Conservation (phyloP, 1,140 invertebrate genomes). For the Zaprionus gabonicus region DNA sequence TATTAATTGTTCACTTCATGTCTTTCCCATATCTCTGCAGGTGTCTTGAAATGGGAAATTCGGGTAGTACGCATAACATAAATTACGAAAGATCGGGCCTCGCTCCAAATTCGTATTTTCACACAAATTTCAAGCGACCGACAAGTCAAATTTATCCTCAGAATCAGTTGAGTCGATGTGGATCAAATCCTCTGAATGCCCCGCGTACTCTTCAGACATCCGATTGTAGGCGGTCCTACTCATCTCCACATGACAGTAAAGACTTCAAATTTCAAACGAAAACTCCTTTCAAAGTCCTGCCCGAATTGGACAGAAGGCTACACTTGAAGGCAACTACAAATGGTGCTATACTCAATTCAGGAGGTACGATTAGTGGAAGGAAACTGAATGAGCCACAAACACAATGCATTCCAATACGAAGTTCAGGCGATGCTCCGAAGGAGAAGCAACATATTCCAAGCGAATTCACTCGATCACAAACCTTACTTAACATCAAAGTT, state of each 20-base stretch:
- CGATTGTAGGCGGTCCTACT: constrained; percentile 45
- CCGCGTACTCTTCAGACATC: constrained; percentile 16
- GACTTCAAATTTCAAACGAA: constrained; percentile 17
- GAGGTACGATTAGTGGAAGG: constrained; percentile 90
- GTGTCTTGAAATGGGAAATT: constrained; percentile 48
- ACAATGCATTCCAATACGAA: constrained; percentile 4
- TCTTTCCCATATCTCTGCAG: constrained; percentile 12
- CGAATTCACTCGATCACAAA: constrained; percentile 56
- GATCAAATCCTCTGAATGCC: constrained; percentile 22
- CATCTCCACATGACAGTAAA: constrained; percentile 24
- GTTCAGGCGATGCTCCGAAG: background rate
- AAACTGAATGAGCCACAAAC: constrained; percentile 28
- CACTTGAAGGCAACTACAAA: constrained; percentile 90
- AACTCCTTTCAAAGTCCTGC: constrained; percentile 87
- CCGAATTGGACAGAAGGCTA: constrained; percentile 87
- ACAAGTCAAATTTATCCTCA: constrained; percentile 11
- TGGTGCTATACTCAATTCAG: constrained; percentile 91
- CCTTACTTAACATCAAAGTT: constrained; percentile 40
- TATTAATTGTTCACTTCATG: background rate
- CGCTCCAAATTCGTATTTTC: constrained; percentile 41
- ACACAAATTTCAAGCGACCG: constrained; percentile 62
- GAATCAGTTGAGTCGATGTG: constrained; percentile 26
- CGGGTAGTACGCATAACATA: constrained; percentile 52
- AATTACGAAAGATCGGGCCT: constrained; percentile 28
- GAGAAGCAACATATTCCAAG: constrained; percentile 9